Evolutionary conservation across 2,113 vertebrate species (phyloP), one percentile per base, ranked within the genome.

Genomic region (Pholis gunnellus): DNA sequence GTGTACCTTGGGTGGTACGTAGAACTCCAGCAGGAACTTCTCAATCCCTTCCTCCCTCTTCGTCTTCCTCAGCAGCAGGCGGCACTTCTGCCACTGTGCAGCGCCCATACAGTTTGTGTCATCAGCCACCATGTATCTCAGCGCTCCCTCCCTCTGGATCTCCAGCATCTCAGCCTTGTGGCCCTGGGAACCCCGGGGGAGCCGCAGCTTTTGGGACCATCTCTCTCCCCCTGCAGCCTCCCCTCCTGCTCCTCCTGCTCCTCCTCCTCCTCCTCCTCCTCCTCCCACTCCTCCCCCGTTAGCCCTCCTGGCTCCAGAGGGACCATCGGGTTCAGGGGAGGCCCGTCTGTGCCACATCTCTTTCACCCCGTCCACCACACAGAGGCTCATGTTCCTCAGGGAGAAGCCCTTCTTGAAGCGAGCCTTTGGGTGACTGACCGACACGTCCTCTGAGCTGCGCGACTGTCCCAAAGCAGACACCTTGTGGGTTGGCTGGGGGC

Each of bases 401-500:
- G 98, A 99, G 85, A 99, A 99, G 78, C 98, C 98, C 80, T 99
- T 99, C 89, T 98, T 99, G 87, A 97, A 97, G 60, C 97, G 96
- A 25, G 97, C 93, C 88, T 97, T 97, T 65, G 96, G 73, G 25
- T 95, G 92, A 0, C 94, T 87, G 46, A 96, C 91, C 0, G 97
- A 98, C 81, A 99, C 97, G 0, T 99, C 98, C 94, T 99, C 98
- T 0, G 98, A 98, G 93, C 98, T 99, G 60, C 97, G 96, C 1
- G 98, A 99, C 90, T 99, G 98, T 82, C 97, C 97, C 0, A 97
- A 94, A 9, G 96, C 91, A 0, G 96, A 95, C 29, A 96, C 94
- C 72, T 97, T 97, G 74, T 95, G 96, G 0, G 92, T 86, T 5
- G 93, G 71, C 61, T 92, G 95, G 0, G 88, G 90, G 0, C 93